Conservation (phyloP, 2,888 invertebrate genomes). For the Phyto melanocephala region DNA sequence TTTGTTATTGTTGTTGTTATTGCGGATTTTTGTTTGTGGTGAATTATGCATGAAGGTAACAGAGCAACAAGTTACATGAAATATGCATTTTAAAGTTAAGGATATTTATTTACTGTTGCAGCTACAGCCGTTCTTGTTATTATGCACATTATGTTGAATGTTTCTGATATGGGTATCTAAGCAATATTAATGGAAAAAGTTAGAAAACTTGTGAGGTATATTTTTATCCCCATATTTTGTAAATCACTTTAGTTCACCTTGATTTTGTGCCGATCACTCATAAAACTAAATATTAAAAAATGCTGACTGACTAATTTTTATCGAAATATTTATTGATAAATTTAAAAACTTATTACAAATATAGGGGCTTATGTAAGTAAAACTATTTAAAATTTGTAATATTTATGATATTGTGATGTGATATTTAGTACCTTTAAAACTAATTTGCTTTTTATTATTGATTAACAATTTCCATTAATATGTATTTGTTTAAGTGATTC, state of each 20-base stretch:
- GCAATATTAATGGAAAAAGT: conserved; percentile 43
- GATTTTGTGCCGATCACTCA: too few species aligned
- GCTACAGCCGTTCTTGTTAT: neutral
- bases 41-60: conserved; percentile 33
- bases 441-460: too few species aligned
- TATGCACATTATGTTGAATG: conserved; percentile 32
- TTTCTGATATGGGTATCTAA: conserved; percentile 38
- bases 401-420: too few species aligned
- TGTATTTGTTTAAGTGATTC: neutral
- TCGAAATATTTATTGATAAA: neutral
- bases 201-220: conserved; percentile 40
- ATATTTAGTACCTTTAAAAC: too few species aligned
- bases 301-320: too few species aligned
- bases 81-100: neutral
- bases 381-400: too few species aligned
- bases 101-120: neutral
- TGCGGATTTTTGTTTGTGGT: neutral
- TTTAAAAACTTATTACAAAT: too few species aligned
- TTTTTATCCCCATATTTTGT: neutral
- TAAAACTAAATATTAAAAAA: too few species aligned
- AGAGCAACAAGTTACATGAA: neutral
- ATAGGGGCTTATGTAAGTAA: too few species aligned
- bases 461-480: too few species aligned
- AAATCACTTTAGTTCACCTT: neutral
- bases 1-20: conserved; percentile 34